Percentiles rank a stretch among this genome's conserved stretches.
Conservation (phyloP, 2,113 vertebrate genomes). For the Phaetusa simplex region DNA sequence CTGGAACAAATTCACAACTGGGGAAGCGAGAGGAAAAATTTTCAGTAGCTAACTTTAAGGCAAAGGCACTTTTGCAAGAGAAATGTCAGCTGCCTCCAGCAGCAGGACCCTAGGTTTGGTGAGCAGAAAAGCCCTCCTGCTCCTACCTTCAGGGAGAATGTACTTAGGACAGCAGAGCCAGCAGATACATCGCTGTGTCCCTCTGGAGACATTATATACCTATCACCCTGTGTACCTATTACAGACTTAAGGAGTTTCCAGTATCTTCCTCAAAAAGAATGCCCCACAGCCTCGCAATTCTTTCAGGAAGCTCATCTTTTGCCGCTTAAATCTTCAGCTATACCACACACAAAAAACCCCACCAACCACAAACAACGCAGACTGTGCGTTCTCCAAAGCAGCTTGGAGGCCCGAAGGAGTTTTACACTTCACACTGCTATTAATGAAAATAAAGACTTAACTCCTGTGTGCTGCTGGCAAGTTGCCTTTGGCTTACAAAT, state of each 20-base stretch:
- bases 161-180: neutral
- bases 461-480: neutral
- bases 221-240: neutral
- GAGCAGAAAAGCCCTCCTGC: neutral
- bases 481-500: neutral
- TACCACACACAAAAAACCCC: neutral
- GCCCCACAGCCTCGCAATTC: neutral
- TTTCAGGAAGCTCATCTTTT: neutral
- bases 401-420: neutral
- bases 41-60: neutral
- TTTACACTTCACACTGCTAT: neutral
- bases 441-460: neutral
- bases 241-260: neutral
- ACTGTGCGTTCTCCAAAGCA: neutral
- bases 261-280: neutral
- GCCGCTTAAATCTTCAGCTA: neutral
- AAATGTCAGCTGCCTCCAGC: neutral
- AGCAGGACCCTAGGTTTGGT: neutral
- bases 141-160: neutral
- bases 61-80: neutral
- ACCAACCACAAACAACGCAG: neutral
- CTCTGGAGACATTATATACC: neutral
- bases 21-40: neutral
- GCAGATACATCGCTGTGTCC: neutral
- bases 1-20: neutral